These are phyloP conservation scores for Strix occidentalis DNA, from an alignment of 2,797 vertebrate genomes.

Conservation along the genomic window DNA sequence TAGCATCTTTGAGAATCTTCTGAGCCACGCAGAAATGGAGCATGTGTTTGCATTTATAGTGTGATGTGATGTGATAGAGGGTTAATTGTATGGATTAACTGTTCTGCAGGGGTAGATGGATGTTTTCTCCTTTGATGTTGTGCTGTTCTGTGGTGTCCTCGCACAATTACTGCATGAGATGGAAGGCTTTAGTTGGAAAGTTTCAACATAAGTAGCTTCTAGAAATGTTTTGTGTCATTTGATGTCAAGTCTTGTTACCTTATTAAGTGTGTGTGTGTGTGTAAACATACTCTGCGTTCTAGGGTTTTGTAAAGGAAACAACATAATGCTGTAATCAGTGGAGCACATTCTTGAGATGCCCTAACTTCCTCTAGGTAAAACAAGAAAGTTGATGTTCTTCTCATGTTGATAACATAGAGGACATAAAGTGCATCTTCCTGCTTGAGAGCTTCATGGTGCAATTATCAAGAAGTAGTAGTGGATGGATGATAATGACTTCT, in stretches of 20 bases:
- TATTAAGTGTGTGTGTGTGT: not conserved
- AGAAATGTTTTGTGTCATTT: not conserved
- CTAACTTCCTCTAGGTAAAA: not conserved
- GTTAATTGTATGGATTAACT: constrained; percentile 44
- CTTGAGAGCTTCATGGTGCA: not conserved
- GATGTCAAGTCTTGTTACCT: not conserved
- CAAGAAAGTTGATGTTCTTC: not conserved
- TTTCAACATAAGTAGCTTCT: not conserved
- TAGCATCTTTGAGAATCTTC: constrained; percentile 31
- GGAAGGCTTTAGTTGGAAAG: not conserved
- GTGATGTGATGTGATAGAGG: constrained; percentile 4
- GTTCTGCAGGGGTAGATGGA: not conserved
- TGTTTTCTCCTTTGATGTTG: constrained; percentile 25
- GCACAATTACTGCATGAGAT: not conserved
- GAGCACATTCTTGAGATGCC: not conserved
- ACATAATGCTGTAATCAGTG: not conserved
- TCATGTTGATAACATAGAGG: not conserved
- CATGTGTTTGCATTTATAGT: not conserved
- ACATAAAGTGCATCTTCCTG: not conserved
- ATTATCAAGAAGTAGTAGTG: not conserved
- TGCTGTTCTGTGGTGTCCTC: not conserved
- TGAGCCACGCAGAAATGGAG: not conserved
- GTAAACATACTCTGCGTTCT: not conserved
- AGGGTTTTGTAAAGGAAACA: not conserved
- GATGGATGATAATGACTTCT: not conserved